Percentiles rank a stretch among this genome's conserved stretches.
phyloP scores from a whole-genome alignment of 1,140 invertebrate genomes.

The Mercenaria mercenaria region DNA sequence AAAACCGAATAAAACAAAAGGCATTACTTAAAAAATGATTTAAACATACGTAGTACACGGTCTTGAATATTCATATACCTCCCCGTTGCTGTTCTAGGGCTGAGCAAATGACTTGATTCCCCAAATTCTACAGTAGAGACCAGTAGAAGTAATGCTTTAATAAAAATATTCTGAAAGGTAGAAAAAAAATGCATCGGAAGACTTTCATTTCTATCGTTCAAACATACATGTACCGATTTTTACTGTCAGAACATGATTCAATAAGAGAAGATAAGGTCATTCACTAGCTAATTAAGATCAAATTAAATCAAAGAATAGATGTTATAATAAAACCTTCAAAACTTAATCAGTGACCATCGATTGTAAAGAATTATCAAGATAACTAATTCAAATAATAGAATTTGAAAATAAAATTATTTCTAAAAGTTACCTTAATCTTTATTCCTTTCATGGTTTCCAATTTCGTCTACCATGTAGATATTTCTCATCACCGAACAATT shows the following conservation, averaged over 20 bases:
- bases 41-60: background rate
- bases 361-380: no score
- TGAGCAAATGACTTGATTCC: background rate
- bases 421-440: no score
- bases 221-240: background rate
- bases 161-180: background rate
- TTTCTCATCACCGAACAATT: no score
- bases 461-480: no score
- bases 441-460: no score
- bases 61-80: background rate
- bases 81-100: background rate
- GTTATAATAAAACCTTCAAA: background rate
- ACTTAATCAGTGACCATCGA: no score
- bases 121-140: background rate
- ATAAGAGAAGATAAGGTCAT: background rate
- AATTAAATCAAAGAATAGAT: background rate
- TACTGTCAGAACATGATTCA: background rate
- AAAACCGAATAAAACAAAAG: no score
- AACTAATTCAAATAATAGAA: no score
- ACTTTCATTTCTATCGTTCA: background rate
- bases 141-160: background rate
- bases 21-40: no score
- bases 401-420: no score
- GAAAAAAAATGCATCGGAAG: background rate
- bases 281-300: background rate